Evolutionary conservation across 2,113 vertebrate genomes (phyloP).

Genomic region (Pluvialis apricaria): DNA sequence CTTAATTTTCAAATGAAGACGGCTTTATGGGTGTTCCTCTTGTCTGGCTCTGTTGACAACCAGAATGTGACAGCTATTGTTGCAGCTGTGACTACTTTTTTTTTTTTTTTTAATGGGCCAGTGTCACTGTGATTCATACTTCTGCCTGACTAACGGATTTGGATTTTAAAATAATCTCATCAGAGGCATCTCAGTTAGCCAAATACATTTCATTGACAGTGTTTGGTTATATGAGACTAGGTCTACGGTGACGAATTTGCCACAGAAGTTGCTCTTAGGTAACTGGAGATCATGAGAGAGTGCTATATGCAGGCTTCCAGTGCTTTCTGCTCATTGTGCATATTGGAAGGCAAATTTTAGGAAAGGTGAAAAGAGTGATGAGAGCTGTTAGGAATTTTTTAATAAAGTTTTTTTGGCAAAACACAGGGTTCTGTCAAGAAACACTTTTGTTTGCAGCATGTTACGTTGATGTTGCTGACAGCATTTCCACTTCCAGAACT

Average conservation of each 20-base stretch:
- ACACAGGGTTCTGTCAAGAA: neutral
- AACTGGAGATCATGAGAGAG: neutral
- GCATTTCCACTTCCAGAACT: neutral
- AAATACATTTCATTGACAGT: no score
- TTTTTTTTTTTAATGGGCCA: neutral
- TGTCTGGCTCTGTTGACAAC: neutral
- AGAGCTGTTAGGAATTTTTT: slow-evolving; percentile 13
- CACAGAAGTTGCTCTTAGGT: neutral
- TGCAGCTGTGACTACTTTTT: neutral
- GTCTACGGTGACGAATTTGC: neutral
- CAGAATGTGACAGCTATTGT: neutral
- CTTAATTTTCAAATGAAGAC: neutral
- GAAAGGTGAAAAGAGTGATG: neutral
- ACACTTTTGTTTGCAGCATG: neutral
- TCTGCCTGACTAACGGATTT: neutral
- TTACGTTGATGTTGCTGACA: neutral
- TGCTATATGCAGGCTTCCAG: neutral
- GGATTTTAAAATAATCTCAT: neutral
- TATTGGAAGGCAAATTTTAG: neutral
- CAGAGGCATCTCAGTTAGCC: neutral
- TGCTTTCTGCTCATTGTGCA: neutral
- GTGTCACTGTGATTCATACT: neutral
- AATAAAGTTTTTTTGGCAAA: neutral
- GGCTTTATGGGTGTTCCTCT: neutral
- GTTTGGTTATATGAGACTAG: neutral